Evolutionary conservation across 1,140 invertebrate species (phyloP), one percentile per base, ranked within the genome.

Genomic region (Phymastichus coffea): DNA sequence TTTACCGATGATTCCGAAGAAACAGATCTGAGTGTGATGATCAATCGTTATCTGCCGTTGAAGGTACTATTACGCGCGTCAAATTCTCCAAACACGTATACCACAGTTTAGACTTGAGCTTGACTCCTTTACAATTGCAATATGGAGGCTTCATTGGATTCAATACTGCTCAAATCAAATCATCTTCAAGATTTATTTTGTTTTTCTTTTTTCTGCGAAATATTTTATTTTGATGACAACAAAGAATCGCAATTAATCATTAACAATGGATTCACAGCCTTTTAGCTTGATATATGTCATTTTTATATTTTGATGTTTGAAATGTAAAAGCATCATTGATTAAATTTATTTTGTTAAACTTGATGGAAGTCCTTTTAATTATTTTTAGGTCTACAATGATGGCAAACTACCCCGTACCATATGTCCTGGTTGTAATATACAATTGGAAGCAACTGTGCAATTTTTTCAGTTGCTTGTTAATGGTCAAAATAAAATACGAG

Each of bases 351-450:
- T n/a, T n/a, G n/a, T n/a, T n/a, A n/a, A n/a, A n/a, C n/a, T n/a
- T n/a, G n/a, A n/a, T n/a, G n/a, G n/a, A n/a, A n/a, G n/a, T n/a
- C n/a, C n/a, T n/a, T n/a, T n/a, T n/a, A n/a, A n/a, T n/a, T n/a
- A n/a, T n/a, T n/a, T n/a, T 33, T 33, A 89, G 88, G 79, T 90
- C 41, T 70, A 75, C 57, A 82, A 88, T 74, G 87, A 89, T 82
- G 86, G 85, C 14, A 84, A 85, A 67, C 74, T 86, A 63, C 87
- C 87, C 12, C 78, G 83, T 37, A 87, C 85, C 14, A 88, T 90
- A 66, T 90, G 88, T 71, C 87, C 87, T 3, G 87, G 86, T 17
- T 90, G 88, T 70, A 86, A 87, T 62, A 88, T 89, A 56, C 87
- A 89, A 69, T 65, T 90, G 62, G 86, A 89, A 68, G 82, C 87